Evolutionary conservation across 2,797 vertebrate genomes (phyloP).

Genomic region (Rhodeus uyekii): DNA sequence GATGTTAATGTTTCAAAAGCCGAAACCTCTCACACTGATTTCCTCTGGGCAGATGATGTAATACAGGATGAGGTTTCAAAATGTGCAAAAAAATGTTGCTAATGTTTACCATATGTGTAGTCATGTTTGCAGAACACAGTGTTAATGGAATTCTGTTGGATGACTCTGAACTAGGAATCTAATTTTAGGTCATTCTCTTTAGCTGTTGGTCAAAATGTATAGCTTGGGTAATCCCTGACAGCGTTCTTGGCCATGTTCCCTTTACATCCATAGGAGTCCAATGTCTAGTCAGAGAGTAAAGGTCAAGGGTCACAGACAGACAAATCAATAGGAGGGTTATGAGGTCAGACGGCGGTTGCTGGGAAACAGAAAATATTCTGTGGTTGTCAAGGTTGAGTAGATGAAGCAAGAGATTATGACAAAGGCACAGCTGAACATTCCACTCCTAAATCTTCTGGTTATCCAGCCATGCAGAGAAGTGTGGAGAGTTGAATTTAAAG

Average conservation of each 20-base stretch:
- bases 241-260: conserved; percentile 43
- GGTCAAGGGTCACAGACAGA: conserved; percentile 73
- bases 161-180: not conserved
- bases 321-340: conserved; percentile 69
- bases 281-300: conserved; percentile 57
- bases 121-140: conserved; percentile 47
- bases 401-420: conserved; percentile 47
- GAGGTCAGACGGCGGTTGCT: conserved; percentile 70
- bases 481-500: conserved; percentile 17
- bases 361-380: conserved; percentile 60
- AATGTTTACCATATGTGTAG: conserved; percentile 53
- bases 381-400: conserved; percentile 65
- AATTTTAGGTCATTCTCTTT: not conserved
- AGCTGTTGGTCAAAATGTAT: not conserved
- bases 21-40: conserved; percentile 41
- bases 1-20: conserved; percentile 53
- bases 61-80: conserved; percentile 54
- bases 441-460: conserved; percentile 50
- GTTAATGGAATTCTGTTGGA: conserved; percentile 44
- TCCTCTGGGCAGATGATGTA: conserved; percentile 58
- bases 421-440: conserved; percentile 35
- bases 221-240: not conserved
- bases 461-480: conserved; percentile 15
- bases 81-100: conserved; percentile 56
- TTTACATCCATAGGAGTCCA: conserved; percentile 67